Conservation (phyloP, 2,113 vertebrate genomes). For the Thymallus thymallus region DNA sequence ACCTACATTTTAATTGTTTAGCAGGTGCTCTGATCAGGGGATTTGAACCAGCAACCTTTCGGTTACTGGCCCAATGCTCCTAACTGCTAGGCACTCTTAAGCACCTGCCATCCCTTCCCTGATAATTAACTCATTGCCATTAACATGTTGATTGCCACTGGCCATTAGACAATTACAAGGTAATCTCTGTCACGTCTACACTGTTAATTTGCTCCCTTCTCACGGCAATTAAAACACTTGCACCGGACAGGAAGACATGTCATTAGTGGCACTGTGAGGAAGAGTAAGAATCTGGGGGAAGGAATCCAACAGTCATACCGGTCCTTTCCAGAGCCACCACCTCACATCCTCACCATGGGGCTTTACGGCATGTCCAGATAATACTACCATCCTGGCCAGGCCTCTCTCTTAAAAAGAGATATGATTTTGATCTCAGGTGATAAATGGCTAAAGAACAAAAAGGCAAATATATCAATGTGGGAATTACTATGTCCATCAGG, state of each 20-base stretch:
- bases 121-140: too few relatives aligned
- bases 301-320: background rate
- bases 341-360: background rate
- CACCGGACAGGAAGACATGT: background rate
- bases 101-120: too few relatives aligned
- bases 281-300: background rate
- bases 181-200: background rate
- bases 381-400: background rate
- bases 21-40: too few relatives aligned
- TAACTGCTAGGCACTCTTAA: too few relatives aligned
- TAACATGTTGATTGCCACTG: background rate
- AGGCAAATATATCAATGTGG: too few relatives aligned
- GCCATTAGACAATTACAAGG: background rate
- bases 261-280: background rate
- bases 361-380: background rate
- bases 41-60: too few relatives aligned
- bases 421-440: background rate
- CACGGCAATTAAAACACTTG: background rate
- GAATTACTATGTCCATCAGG: too few relatives aligned
- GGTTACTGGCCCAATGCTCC: too few relatives aligned
- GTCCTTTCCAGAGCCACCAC: background rate
- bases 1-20: too few relatives aligned
- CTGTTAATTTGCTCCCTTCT: background rate
- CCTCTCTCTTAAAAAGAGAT: background rate
- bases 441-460: too few relatives aligned